Percentiles rank a stretch among this genome's conserved stretches.
Evolutionary conservation across 2,797 vertebrate species (phyloP).

Genomic region (Remorina albescens): DNA sequence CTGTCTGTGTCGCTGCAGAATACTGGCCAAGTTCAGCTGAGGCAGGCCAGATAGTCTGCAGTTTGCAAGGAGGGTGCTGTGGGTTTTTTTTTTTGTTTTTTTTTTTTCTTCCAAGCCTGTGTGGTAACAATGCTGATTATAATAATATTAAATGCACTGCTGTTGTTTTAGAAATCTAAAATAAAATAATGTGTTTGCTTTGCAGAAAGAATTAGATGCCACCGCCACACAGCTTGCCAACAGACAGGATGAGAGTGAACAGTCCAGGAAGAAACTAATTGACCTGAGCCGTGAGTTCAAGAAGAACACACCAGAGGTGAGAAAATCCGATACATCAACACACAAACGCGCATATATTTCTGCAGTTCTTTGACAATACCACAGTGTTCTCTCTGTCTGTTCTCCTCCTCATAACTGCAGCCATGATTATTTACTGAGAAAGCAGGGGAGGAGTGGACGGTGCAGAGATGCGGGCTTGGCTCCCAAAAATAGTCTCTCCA

Average conservation of each 20-base stretch:
- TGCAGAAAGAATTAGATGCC: constrained; percentile 88
- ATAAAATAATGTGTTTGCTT: constrained; percentile 45
- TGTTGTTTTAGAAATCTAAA: background rate
- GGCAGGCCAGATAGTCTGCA: constrained; percentile 21
- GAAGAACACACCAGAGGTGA: constrained; percentile 99
- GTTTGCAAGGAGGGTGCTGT: constrained; percentile 33
- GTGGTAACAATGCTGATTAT: constrained; percentile 29
- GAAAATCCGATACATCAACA: constrained; percentile 56
- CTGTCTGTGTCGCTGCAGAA: constrained; percentile 28
- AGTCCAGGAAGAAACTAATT: constrained; percentile 92
- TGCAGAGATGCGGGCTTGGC: constrained; percentile 75
- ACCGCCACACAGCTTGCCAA: constrained; percentile 94
- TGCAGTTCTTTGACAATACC: constrained; percentile 40
- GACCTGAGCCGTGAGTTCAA: constrained; percentile 99
- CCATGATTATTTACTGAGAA: constrained; percentile 78
- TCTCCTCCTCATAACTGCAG: constrained; percentile 62
- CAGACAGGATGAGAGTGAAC: constrained; percentile 99
- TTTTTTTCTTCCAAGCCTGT: no score
- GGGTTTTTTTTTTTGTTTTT: no score
- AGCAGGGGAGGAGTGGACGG: constrained; percentile 70
- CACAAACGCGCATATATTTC: constrained; percentile 1
- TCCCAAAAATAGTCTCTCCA: constrained; percentile 85
- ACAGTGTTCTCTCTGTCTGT: constrained; percentile 39
- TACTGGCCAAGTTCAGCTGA: constrained; percentile 42
- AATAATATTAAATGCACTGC: constrained; percentile 10